These are phyloP conservation scores for Drosophila trapezifrons DNA, from an alignment of 1,140 invertebrate genomes.

Conservation along the genomic window DNA sequence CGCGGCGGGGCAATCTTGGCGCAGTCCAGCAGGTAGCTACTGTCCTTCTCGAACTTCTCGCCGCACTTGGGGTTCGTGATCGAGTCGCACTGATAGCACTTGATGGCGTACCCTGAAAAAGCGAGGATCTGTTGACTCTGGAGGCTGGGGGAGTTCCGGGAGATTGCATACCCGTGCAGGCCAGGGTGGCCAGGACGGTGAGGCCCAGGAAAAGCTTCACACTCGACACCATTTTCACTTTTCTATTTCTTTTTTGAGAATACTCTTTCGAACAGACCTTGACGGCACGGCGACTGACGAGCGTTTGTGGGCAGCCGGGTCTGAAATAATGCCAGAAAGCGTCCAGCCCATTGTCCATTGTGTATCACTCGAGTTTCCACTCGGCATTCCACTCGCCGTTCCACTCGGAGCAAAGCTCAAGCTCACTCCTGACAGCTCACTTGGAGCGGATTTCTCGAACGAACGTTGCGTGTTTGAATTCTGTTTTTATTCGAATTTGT, in stretches of 20 bases:
- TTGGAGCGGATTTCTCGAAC: constrained; percentile 22
- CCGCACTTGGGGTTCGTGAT: constrained; percentile 59
- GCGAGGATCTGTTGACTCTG: neutral
- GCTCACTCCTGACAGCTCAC: neutral
- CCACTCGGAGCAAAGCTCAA: constrained; percentile 8
- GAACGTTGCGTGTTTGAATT: constrained; percentile 38
- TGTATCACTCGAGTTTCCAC: constrained; percentile 6
- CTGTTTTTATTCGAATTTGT: constrained; percentile 54
- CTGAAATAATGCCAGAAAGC: constrained; percentile 10
- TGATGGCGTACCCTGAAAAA: constrained; percentile 67
- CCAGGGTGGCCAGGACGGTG: constrained; percentile 65
- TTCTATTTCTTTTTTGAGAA: neutral
- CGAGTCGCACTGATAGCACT: constrained; percentile 78
- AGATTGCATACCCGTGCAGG: constrained; percentile 59
- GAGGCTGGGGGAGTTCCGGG: neutral
- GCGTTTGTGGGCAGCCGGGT: constrained; percentile 29
- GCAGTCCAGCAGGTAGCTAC: constrained; percentile 59
- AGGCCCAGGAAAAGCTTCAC: constrained; percentile 63
- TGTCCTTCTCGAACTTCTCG: constrained; percentile 62
- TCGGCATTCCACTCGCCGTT: constrained; percentile 28
- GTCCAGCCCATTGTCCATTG: constrained; percentile 7
- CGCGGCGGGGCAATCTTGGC: constrained; percentile 52
- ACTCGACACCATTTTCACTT: constrained; percentile 69
- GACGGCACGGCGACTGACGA: constrained; percentile 29
- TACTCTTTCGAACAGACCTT: constrained; percentile 32